A percentile compares a stretch with the other conserved stretches of the same genome.
phyloP scores from a whole-genome alignment of 2,797 vertebrate species.

The Cetoscarus ocellatus region DNA sequence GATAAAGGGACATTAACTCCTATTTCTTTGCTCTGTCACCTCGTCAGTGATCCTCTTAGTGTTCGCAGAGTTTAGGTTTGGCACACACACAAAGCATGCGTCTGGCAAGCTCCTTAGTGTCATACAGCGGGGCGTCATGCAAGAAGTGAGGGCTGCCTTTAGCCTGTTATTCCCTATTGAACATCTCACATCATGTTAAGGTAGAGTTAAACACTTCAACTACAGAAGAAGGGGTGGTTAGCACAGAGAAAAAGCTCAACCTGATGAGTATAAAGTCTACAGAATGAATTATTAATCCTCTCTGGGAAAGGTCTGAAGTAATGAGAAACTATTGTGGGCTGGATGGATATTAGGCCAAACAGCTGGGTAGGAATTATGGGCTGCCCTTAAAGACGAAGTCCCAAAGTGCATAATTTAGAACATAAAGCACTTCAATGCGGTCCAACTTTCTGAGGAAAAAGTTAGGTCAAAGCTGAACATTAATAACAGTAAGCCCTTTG shows the following conservation, averaged over 20 bases:
- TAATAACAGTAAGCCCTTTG: slow-evolving; percentile 44
- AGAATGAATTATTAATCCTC: slow-evolving; percentile 72
- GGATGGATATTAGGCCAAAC: slow-evolving; percentile 66
- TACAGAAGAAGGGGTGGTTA: slow-evolving; percentile 59
- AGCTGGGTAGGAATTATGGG: slow-evolving; percentile 73
- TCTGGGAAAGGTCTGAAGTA: slow-evolving; percentile 55
- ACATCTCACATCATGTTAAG: slow-evolving; percentile 63
- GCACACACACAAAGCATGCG: slow-evolving; percentile 77
- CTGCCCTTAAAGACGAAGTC: slow-evolving; percentile 66
- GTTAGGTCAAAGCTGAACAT: slow-evolving; percentile 44
- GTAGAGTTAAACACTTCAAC: slow-evolving; percentile 58
- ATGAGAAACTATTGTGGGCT: slow-evolving; percentile 51
- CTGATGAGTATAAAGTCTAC: slow-evolving; percentile 52
- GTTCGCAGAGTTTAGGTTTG: slow-evolving; percentile 80
- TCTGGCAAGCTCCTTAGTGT: slow-evolving; percentile 75
- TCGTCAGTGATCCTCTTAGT: slow-evolving; percentile 81
- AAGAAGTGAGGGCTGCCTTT: slow-evolving; percentile 69
- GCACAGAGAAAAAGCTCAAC: slow-evolving; percentile 53
- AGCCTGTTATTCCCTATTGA: slow-evolving; percentile 71
- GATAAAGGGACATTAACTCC: slow-evolving; percentile 81
- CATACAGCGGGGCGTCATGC: slow-evolving; percentile 73
- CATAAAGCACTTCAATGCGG: slow-evolving; percentile 63
- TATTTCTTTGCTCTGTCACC: slow-evolving; percentile 77
- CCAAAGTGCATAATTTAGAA: slow-evolving; percentile 73
- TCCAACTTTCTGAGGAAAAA: slow-evolving; percentile 59